Evolutionary conservation across 2,888 invertebrate species (phyloP).

Genomic region (Mesoligia furuncula): DNA sequence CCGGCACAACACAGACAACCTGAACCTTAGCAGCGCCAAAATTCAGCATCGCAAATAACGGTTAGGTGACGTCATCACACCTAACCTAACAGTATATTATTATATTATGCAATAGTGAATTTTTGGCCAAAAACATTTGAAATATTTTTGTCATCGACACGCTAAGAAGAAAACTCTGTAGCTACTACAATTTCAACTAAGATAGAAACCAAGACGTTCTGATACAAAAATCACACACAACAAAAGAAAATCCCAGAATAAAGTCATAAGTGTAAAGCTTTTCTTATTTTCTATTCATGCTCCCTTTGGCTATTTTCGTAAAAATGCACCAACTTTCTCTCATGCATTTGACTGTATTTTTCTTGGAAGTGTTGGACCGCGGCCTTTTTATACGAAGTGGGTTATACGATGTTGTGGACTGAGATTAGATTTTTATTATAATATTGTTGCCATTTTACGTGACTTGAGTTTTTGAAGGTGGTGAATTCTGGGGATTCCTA

Average conservation of each 20-base stretch:
- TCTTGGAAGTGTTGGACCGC: constrained; percentile 14
- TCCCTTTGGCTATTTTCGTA: constrained; percentile 30
- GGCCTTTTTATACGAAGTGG: constrained; percentile 5
- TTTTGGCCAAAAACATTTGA: too few species aligned
- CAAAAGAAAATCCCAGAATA: constrained; percentile 36
- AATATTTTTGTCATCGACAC: background rate
- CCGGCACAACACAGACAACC: too few species aligned
- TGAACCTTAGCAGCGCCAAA: background rate
- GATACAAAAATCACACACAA: constrained; percentile 7
- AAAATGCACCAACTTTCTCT: constrained; percentile 47
- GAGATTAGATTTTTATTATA: constrained; percentile 46
- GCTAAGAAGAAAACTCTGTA: background rate
- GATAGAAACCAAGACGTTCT: background rate
- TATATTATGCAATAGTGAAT: background rate
- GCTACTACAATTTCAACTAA: background rate
- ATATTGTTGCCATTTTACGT: background rate
- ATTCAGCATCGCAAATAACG: background rate
- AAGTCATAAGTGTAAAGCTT: constrained; percentile 29
- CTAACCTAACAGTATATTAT: too few species aligned
- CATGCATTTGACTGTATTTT: constrained; percentile 38
- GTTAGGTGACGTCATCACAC: background rate
- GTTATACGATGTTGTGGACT: background rate
- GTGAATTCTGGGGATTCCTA: background rate
- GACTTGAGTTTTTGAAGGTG: background rate
- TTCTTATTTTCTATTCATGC: constrained; percentile 51